A percentile compares a stretch with the other conserved stretches of the same genome.
phyloP scores from a whole-genome alignment of 2,113 vertebrate genomes.

The Podilymbus podiceps region DNA sequence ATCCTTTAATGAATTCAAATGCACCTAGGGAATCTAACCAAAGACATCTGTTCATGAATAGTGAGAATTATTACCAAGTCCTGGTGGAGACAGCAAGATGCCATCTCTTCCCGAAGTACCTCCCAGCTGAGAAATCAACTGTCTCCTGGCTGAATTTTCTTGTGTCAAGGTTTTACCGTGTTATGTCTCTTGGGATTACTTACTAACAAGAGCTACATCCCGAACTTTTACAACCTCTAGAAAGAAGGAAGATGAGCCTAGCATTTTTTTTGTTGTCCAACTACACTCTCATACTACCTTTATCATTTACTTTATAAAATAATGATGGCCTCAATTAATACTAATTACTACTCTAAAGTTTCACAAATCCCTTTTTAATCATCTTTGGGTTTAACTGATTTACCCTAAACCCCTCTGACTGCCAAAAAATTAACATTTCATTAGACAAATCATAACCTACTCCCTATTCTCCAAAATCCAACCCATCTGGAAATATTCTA shows the following conservation, averaged over 20 bases:
- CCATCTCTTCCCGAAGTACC: constrained; percentile 78
- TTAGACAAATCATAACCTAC: constrained; percentile 65
- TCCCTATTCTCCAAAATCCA: constrained; percentile 53
- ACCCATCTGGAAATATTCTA: constrained; percentile 70
- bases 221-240: constrained; percentile 14
- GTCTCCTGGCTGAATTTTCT: constrained; percentile 72
- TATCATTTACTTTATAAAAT: constrained; percentile 17
- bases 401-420: constrained; percentile 60
- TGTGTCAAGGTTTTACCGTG: constrained; percentile 63
- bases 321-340: constrained; percentile 64
- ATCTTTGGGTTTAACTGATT: constrained; percentile 60
- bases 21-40: constrained; percentile 79
- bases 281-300: neutral
- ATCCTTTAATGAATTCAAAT: constrained; percentile 80
- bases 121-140: constrained; percentile 81
- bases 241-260: neutral
- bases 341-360: constrained; percentile 65
- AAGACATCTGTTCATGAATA: constrained; percentile 85
- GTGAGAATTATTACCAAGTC: constrained; percentile 80
- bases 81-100: constrained; percentile 77
- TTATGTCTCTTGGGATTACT: constrained; percentile 58
- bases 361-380: constrained; percentile 72
- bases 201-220: constrained; percentile 51
- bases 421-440: constrained; percentile 71
- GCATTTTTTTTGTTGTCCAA: neutral